Evolutionary conservation across 2,888 invertebrate species (phyloP).

Genomic region (Dryobota labecula): DNA sequence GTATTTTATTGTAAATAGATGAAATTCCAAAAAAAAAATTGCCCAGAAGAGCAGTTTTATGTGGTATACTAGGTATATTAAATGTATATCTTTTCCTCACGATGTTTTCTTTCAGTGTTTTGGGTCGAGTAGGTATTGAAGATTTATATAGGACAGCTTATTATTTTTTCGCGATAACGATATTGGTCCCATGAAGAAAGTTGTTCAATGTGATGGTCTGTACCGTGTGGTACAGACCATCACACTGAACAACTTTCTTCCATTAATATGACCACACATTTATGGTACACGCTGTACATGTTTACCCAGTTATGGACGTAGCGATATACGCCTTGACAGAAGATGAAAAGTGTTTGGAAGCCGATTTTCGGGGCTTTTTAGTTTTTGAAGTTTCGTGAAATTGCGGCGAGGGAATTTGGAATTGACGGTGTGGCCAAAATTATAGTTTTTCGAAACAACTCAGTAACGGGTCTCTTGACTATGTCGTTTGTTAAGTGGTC

Average conservation of each 20-base stretch:
- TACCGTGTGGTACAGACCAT: too few relatives aligned
- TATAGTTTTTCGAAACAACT: not conserved
- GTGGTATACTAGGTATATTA: too few relatives aligned
- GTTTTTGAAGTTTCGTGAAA: constrained; percentile 35
- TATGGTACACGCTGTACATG: constrained; percentile 1
- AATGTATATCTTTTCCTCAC: too few relatives aligned
- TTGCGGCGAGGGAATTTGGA: constrained; percentile 2
- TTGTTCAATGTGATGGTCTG: not conserved
- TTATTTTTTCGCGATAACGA: not conserved
- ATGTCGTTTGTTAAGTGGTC: not conserved
- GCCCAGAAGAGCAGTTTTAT: too few relatives aligned
- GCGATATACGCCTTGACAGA: constrained; percentile 29
- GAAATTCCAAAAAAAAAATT: too few relatives aligned
- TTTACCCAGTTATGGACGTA: constrained; percentile 52
- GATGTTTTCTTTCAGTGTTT: too few relatives aligned
- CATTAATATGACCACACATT: not conserved
- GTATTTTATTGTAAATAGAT: too few relatives aligned
- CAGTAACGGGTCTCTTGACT: not conserved
- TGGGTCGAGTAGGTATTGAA: not conserved
- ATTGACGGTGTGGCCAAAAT: constrained; percentile 7
- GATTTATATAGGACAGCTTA: not conserved
- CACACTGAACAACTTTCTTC: too few relatives aligned
- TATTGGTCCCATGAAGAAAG: not conserved
- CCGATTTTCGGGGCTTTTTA: constrained; percentile 46
- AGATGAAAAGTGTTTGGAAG: constrained; percentile 53